phyloP scores from a whole-genome alignment of 2,797 vertebrate genomes.

The Luscinia luscinia region DNA sequence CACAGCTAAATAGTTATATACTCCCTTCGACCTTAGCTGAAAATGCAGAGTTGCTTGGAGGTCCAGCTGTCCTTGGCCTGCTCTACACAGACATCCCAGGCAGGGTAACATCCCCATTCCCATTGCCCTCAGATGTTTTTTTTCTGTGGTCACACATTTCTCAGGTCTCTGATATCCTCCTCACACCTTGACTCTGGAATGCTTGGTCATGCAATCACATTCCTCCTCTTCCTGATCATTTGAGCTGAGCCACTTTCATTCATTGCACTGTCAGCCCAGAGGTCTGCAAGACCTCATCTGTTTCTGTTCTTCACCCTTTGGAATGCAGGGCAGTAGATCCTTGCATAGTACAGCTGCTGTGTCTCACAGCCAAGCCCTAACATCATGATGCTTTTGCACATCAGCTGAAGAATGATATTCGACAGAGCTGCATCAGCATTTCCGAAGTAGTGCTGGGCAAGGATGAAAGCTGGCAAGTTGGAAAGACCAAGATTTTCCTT shows the following conservation, averaged over 20 bases:
- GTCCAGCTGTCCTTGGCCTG: not conserved
- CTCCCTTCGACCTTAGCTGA: not conserved
- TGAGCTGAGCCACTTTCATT: not conserved
- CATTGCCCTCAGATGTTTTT: not conserved
- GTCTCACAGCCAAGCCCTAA: conserved; percentile 14
- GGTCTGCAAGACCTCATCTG: not conserved
- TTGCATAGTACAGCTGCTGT: not conserved
- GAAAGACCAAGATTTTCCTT: conserved; percentile 94
- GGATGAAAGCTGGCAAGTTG: conserved; percentile 90
- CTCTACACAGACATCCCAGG: not conserved
- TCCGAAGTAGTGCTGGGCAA: conserved; percentile 77
- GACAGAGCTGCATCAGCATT: conserved; percentile 85
- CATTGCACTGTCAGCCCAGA: not conserved
- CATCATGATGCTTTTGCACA: conserved; percentile 19
- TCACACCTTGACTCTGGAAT: not conserved
- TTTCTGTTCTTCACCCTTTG: not conserved
- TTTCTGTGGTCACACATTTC: not conserved
- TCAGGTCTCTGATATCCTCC: not conserved
- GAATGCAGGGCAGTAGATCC: not conserved
- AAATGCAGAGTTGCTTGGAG: not conserved
- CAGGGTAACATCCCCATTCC: not conserved
- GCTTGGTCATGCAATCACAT: not conserved
- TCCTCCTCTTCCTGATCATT: not conserved
- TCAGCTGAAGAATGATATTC: conserved; percentile 79
- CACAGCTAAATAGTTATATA: not conserved